A percentile compares a stretch with the other conserved stretches of the same genome.
phyloP scores from a whole-genome alignment of 2,888 invertebrate species.

The Chirona hameri region DNA sequence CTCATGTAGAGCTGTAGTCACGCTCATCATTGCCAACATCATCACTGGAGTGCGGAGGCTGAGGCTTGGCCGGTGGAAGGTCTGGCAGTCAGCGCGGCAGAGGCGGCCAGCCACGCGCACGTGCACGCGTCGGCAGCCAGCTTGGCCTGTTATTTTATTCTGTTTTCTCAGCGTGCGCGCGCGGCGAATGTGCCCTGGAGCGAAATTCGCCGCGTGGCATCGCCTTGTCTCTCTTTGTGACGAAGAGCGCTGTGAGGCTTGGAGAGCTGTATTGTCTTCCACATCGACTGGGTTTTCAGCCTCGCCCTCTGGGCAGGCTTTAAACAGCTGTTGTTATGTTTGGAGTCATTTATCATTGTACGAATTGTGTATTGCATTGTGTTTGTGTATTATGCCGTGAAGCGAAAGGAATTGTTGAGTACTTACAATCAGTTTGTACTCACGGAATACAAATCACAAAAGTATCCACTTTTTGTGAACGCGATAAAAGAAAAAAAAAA shows the following conservation, averaged over 20 bases:
- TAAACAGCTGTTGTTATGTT: neutral
- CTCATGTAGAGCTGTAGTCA: neutral
- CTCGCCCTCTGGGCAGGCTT: neutral
- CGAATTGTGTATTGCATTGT: neutral
- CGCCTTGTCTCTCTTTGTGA: neutral
- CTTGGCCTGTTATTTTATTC: neutral
- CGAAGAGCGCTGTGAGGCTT: neutral
- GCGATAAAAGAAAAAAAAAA: too few species aligned
- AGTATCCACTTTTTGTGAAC: too few species aligned
- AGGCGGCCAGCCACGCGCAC: neutral
- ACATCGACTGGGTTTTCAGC: constrained; percentile 4
- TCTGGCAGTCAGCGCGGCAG: neutral
- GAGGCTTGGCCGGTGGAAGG: neutral
- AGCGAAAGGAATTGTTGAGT: neutral
- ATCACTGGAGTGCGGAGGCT: neutral
- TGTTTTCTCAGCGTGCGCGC: neutral
- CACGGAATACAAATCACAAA: neutral
- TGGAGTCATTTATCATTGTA: neutral
- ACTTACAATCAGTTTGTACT: neutral
- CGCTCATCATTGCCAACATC: neutral
- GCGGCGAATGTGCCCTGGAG: neutral
- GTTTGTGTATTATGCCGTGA: neutral
- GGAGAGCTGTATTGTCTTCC: neutral
- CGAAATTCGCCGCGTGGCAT: neutral
- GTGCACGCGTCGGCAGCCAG: neutral